phyloP scores from a whole-genome alignment of 2,888 invertebrate species.

The Bellardia bayeri region DNA sequence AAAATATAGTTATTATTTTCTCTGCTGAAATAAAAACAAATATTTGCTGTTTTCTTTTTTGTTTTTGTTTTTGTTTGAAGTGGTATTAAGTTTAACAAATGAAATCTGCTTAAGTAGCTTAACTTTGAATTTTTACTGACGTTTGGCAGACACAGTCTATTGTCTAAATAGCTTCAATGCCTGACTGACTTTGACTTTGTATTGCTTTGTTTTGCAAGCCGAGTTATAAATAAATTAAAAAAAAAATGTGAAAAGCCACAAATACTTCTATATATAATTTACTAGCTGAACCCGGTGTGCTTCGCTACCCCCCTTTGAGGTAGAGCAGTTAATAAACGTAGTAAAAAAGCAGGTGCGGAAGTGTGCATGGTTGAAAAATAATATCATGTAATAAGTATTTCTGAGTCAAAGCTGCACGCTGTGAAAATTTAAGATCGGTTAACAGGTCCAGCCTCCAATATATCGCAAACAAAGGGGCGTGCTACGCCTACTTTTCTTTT shows the following conservation, averaged over 20 bases:
- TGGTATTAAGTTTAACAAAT: conserved; percentile 33
- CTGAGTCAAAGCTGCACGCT: too few species aligned
- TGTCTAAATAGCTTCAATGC: conserved; percentile 46
- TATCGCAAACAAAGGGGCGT: too few species aligned
- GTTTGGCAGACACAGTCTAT: not conserved
- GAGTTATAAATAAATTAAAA: conserved; percentile 3
- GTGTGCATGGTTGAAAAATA: too few species aligned
- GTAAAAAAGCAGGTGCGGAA: too few species aligned
- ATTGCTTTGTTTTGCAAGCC: conserved; percentile 37
- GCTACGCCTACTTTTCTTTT: too few species aligned
- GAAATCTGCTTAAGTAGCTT: conserved; percentile 71
- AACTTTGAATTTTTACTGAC: conserved; percentile 61
- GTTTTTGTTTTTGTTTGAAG: conserved; percentile 16
- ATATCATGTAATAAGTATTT: too few species aligned
- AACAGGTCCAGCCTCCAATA: too few species aligned
- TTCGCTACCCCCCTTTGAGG: too few species aligned
- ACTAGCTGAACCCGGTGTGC: not conserved
- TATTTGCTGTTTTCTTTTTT: conserved; percentile 12
- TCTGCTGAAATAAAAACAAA: not conserved
- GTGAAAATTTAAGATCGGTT: too few species aligned
- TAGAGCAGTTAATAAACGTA: too few species aligned
- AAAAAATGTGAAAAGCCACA: not conserved
- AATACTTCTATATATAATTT: conserved; percentile 12
- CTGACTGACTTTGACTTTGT: conserved; percentile 69
- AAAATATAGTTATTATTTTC: not conserved